phyloP scores from a whole-genome alignment of 1,140 invertebrate species.

The Meloidogyne hapla region DNA sequence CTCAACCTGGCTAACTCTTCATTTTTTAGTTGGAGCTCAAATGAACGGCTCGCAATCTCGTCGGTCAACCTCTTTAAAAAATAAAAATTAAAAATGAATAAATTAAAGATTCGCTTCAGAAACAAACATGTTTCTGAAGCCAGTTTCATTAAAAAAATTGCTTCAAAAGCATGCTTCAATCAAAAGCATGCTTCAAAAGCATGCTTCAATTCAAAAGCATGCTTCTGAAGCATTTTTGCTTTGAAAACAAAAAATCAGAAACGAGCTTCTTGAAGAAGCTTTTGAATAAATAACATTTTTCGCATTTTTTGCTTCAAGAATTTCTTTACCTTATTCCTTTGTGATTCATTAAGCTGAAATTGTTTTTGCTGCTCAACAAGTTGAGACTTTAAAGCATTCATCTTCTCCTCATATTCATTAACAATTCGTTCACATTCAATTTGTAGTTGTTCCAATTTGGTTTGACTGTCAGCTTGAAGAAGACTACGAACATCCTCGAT shows the following conservation, averaged over 20 bases:
- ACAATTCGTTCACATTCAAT: background rate
- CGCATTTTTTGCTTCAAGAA: too few relatives aligned
- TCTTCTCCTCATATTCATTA: background rate
- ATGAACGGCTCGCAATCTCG: slow-evolving; percentile 22
- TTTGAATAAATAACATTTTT: too few relatives aligned
- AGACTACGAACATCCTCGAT: background rate
- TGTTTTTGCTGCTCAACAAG: background rate
- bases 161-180: too few relatives aligned
- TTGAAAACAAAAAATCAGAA: too few relatives aligned
- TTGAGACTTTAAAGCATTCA: background rate
- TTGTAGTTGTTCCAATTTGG: background rate
- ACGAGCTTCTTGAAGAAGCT: too few relatives aligned
- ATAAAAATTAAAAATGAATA: background rate
- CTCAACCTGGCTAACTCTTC: slow-evolving; percentile 25
- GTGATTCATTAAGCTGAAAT: background rate
- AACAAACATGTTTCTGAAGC: background rate
- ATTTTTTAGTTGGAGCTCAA: slow-evolving; percentile 28
- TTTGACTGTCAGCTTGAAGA: background rate
- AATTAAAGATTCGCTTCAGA: background rate
- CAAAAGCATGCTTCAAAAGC: too few relatives aligned
- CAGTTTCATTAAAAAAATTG: too few relatives aligned
- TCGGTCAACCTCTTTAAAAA: slow-evolving; percentile 21
- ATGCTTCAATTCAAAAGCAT: too few relatives aligned
- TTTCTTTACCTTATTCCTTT: background rate
- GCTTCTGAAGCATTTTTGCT: too few relatives aligned